Evolutionary conservation across 2,797 vertebrate genomes (phyloP), one percentile per base, ranked within the genome.

Genomic region (Falco berigora): DNA sequence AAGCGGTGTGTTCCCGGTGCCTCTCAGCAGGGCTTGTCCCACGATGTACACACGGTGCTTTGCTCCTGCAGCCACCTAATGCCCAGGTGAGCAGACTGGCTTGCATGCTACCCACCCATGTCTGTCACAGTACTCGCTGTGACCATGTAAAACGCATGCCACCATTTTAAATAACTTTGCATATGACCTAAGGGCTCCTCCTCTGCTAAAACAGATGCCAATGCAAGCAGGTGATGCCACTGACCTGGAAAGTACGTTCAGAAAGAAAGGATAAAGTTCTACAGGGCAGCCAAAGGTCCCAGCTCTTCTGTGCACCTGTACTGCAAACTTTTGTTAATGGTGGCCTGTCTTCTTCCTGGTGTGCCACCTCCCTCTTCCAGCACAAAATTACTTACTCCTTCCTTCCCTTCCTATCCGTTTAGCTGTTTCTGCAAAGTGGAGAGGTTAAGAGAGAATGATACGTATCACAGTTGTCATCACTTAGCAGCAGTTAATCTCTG

Each of bases 11-110:
- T 24, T 76, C 14, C 20, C 38, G 40, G 50, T 12, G 23, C 64
- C 40, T 56, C 40, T 42, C 8, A 0, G 2, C 69, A 74, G 58
- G 46, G 18, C 47, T 81, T 21, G 15, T 88, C 36, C 63, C 4
- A 3, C 13, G 4, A 4, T 6, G 1, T 3, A 7, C 10, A 7
- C 2, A 1, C 9, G 4, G 20, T 25, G 83, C 71, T 61, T 32
- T 47, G 73, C 58, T 81, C 34, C 68, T 32, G 8, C 16, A 67
- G 67, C 42, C 16, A 5, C 32, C 23, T 27, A 4, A 27, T 2
- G 7, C 28, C 36, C 58, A 36, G 47, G 18, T 28, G 34, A 63
- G 32, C 2, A 42, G 4, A 34, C 25, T 38, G 36, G 27, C 49
- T 76, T 69, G 22, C 6, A 1, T 72, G 6, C 13, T 27, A 6